Base-by-base conservation (phyloP, 1,140 invertebrate genomes). In the Rhopalosiphum padi region DNA sequence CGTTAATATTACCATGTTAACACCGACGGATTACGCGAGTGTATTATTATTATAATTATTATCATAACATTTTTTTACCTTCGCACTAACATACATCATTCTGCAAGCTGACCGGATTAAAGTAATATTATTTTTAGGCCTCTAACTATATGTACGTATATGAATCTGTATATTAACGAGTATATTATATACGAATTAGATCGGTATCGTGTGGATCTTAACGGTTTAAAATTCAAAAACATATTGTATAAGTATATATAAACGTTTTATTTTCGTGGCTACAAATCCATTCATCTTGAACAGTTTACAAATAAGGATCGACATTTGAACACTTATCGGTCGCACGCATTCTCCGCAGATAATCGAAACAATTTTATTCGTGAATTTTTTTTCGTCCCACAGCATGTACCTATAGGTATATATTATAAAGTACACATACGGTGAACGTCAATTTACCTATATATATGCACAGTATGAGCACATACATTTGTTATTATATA, bases 1-100 rank as follows among this genome's bases (percentile, higher is more conserved):
- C 87, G 85, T 87, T 46, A 35, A 87, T 25, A 48, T 87, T 48
- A 87, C 30, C 35, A 55, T 55, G 51, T 89, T 89, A 55, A 89
- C 51, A 53, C 51, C 88, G 51, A 53, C 35, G 41, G 22, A 41
- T 25, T 37, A 85, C 37, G 37, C 83, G 35, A 85, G 37, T 85
- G 41, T 41, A 85, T 41, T 41, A 83, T 37, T 83, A 83, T 83
- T 37, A 83, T 83, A 83, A 51, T 51, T 53, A 88, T 51, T 53
- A 88, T 88, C n/a, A 18, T 35, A 22, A 85, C n/a, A 48, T 46
- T 46, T 87, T 87, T n/a, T 30, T n/a, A 15, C 37, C 41, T 25
- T n/a, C 85, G 30, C 41, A 30, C 37, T 85, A 43, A 85, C 83
- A 30, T 30, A 18, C 85, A 43, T 46, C 15, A 51, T 51, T 51